These are phyloP conservation scores for Enteromius treurensis DNA, from an alignment of 2,797 vertebrate genomes.

Conservation along the genomic window DNA sequence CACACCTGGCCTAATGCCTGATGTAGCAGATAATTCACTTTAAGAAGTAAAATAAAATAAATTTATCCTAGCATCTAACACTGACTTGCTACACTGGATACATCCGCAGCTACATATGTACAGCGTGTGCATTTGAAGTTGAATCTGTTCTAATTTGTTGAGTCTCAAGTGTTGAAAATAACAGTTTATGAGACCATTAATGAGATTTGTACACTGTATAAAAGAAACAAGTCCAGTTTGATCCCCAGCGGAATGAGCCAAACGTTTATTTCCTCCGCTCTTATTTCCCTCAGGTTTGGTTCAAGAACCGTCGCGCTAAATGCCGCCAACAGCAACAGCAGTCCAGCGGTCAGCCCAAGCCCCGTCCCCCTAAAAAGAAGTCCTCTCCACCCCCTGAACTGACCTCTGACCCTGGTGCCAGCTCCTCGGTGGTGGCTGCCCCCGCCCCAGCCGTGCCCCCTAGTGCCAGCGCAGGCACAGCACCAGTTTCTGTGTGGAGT, in stretches of 20 bases:
- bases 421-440: slow-evolving; percentile 69
- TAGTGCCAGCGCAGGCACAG: slow-evolving; percentile 71
- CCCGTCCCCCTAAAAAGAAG: slow-evolving; percentile 88
- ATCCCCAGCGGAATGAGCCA: background rate
- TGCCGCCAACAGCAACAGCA: slow-evolving; percentile 91
- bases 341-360: slow-evolving; percentile 83
- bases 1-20: background rate
- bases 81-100: background rate
- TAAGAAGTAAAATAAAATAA: background rate
- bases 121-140: background rate
- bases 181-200: background rate
- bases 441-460: slow-evolving; percentile 73
- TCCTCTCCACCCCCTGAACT: slow-evolving; percentile 77
- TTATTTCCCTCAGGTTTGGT: slow-evolving; percentile 80
- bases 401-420: slow-evolving; percentile 75
- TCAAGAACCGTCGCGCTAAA: slow-evolving; percentile 91
- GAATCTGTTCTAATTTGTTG: background rate
- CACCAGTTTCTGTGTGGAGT: slow-evolving; percentile 89
- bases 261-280: background rate
- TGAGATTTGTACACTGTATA: background rate
- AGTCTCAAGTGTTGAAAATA: background rate
- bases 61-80: background rate
- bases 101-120: background rate
- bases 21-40: background rate
- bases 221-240: background rate